These are phyloP conservation scores for Pristionchus japonicus DNA, from an alignment of 2,888 invertebrate species.

Conservation along the genomic window DNA sequence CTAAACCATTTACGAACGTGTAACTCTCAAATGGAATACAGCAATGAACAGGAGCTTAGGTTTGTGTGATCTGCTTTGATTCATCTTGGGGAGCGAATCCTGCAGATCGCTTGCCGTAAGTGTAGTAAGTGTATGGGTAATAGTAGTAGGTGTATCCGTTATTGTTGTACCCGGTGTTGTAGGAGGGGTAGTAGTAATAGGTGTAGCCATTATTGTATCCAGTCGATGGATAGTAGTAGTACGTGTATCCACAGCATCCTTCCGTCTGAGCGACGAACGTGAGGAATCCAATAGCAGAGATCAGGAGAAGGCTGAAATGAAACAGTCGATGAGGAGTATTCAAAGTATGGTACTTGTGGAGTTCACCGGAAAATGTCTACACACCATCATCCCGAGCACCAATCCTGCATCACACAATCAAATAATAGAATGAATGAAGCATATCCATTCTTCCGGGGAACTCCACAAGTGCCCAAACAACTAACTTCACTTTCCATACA, in stretches of 20 bases:
- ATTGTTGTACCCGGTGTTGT: not conserved
- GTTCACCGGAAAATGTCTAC: too few relatives aligned
- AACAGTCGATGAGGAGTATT: too few relatives aligned
- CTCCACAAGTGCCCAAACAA: too few relatives aligned
- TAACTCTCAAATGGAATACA: not conserved
- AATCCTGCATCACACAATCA: too few relatives aligned
- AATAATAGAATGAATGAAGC: too few relatives aligned
- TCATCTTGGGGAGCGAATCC: not conserved
- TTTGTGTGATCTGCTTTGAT: not conserved
- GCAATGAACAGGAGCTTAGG: not conserved
- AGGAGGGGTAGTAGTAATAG: conserved; percentile 24
- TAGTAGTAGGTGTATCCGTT: conserved; percentile 27
- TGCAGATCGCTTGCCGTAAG: conserved; percentile 35
- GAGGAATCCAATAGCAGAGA: not conserved
- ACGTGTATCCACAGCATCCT: conserved; percentile 18
- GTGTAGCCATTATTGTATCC: conserved; percentile 41
- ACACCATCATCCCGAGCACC: too few relatives aligned
- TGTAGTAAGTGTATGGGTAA: not conserved
- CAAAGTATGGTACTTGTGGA: too few relatives aligned
- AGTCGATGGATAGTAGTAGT: conserved; percentile 20
- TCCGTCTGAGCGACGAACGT: not conserved
- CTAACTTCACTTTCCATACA: too few relatives aligned
- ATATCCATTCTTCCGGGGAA: too few relatives aligned
- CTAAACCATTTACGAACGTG: too few relatives aligned
- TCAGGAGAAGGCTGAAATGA: conserved; percentile 14